Evolutionary conservation across 2,797 vertebrate genomes (phyloP).

Genomic region (Todus mexicanus): DNA sequence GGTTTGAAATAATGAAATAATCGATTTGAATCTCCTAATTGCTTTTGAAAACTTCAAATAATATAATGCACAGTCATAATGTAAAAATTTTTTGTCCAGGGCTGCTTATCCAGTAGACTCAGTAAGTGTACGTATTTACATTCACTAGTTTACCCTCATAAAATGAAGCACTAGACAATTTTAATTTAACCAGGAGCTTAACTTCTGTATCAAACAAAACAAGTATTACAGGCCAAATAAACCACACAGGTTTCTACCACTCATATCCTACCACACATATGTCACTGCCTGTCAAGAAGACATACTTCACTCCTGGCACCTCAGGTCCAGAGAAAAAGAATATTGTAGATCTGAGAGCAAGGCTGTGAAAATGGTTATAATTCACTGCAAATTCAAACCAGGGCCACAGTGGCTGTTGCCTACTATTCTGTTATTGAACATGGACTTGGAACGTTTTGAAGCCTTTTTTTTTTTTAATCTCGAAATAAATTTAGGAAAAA

Average conservation of each 20-base stretch:
- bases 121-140: neutral
- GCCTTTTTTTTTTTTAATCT: neutral
- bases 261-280: neutral
- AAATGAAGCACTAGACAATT: neutral
- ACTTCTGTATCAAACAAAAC: neutral
- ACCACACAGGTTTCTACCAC: neutral
- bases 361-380: neutral
- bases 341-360: neutral
- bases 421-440: neutral
- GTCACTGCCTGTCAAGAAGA: neutral
- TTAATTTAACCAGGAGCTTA: neutral
- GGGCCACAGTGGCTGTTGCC: neutral
- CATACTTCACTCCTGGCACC: neutral
- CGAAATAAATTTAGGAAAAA: neutral
- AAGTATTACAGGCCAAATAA: neutral
- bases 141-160: neutral
- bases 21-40: neutral
- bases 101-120: neutral
- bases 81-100: neutral
- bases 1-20: neutral
- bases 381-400: neutral
- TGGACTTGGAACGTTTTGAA: neutral
- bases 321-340: neutral
- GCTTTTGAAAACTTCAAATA: neutral
- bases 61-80: neutral